phyloP scores from a whole-genome alignment of 2,888 invertebrate species.

The Eupithecia abbreviata region DNA sequence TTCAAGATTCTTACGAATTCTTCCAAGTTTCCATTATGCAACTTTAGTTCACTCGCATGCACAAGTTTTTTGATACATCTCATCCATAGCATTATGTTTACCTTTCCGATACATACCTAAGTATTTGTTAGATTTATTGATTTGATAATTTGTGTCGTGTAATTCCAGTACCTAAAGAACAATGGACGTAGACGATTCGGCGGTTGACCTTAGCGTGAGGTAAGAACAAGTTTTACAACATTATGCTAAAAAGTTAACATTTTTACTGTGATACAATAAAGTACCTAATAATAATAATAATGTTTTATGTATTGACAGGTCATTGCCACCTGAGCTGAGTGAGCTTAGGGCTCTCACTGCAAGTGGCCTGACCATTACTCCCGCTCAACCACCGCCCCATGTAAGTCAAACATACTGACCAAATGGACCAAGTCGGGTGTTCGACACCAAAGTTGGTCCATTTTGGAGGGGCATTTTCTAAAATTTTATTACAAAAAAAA shows the following conservation, averaged over 20 bases:
- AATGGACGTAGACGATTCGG: conserved; percentile 95
- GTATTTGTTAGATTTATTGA: conserved; percentile 47
- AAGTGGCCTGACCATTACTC: conserved; percentile 86
- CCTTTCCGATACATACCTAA: not conserved
- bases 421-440: too few species aligned
- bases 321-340: conserved; percentile 80
- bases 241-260: conserved; percentile 41
- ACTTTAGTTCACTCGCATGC: not conserved
- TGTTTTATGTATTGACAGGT: conserved; percentile 55
- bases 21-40: conserved; percentile 1
- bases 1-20: not conserved
- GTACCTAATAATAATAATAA: not conserved
- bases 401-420: conserved; percentile 57
- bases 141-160: conserved; percentile 55
- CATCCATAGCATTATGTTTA: not conserved
- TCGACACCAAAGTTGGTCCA: not conserved
- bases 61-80: not conserved
- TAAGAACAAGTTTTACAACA: conserved; percentile 62
- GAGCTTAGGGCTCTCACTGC: conserved; percentile 85
- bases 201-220: conserved; percentile 95
- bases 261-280: conserved; percentile 11
- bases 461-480: not conserved
- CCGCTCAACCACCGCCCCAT: conserved; percentile 84
- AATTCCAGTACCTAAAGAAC: conserved; percentile 69
- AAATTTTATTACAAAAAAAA: too few species aligned